A percentile compares a stretch with the other conserved stretches of the same genome.
Conservation (phyloP, 2,797 vertebrate species). For the Podargus strigoides region DNA sequence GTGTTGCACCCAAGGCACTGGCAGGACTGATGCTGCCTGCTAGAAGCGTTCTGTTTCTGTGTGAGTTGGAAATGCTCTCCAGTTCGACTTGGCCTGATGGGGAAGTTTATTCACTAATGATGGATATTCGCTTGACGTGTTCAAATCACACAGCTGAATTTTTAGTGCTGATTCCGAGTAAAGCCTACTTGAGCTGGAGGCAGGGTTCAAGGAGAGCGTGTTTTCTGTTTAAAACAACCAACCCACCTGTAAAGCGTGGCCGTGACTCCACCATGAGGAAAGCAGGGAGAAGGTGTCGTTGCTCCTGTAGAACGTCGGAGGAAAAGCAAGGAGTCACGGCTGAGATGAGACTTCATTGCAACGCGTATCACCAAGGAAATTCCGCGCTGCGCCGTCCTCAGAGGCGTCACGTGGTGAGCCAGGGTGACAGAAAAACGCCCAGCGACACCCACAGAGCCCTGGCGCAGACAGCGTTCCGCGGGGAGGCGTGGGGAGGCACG, state of each 20-base stretch:
- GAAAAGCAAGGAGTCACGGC: not conserved
- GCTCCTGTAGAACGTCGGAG: not conserved
- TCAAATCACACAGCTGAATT: not conserved
- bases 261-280: not conserved
- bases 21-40: not conserved
- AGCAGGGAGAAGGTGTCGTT: not conserved
- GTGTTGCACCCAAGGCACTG: too few species aligned
- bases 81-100: not conserved
- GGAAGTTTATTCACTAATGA: not conserved
- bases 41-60: fast-evolving
- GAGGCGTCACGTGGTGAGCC: fast-evolving
- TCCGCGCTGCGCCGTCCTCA: not conserved
- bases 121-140: too few species aligned
- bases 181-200: not conserved
- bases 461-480: fast-evolving
- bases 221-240: not conserved
- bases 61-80: not conserved
- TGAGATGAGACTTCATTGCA: not conserved
- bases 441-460: not conserved
- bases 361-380: not conserved
- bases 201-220: not conserved
- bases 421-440: not conserved
- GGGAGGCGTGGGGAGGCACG: not conserved
- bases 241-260: fast-evolving
- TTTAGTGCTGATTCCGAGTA: not conserved